Evolutionary conservation across 2,113 vertebrate genomes (phyloP).

Genomic region (Heterotilapia buettikoferi): DNA sequence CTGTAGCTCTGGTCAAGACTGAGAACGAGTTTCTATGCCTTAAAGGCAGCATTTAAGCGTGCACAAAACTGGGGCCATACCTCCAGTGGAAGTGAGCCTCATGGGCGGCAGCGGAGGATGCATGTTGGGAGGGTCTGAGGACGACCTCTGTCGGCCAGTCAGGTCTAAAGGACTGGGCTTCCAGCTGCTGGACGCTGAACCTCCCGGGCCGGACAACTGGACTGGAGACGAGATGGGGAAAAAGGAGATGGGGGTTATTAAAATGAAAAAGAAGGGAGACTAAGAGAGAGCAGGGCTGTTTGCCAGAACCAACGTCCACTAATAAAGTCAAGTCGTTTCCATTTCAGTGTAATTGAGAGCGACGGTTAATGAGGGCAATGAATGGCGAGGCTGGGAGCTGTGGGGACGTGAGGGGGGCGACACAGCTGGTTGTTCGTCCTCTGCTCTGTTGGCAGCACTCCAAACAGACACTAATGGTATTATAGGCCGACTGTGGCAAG

Average conservation of each 20-base stretch:
- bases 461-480: slow-evolving; percentile 35
- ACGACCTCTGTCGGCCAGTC: slow-evolving; percentile 89
- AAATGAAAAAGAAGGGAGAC: not conserved
- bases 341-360: slow-evolving; percentile 8
- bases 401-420: not conserved
- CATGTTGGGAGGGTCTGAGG: slow-evolving; percentile 97
- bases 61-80: slow-evolving; percentile 64
- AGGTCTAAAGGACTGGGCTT: slow-evolving; percentile 85
- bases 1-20: not conserved
- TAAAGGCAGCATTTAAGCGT: not conserved
- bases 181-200: slow-evolving; percentile 81
- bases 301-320: not conserved
- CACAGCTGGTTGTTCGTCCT: slow-evolving; percentile 20
- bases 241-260: not conserved
- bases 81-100: slow-evolving; percentile 87
- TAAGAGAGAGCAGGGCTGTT: not conserved
- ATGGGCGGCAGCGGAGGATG: slow-evolving; percentile 92
- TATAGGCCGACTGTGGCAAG: not conserved
- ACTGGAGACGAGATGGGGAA: slow-evolving; percentile 50
- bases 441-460: slow-evolving; percentile 23
- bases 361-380: slow-evolving; percentile 15
- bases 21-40: not conserved
- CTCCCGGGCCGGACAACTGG: slow-evolving; percentile 78
- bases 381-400: slow-evolving; percentile 6
- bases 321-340: not conserved